phyloP scores from a whole-genome alignment of 2,888 invertebrate genomes.

The Tribolium freemani region DNA sequence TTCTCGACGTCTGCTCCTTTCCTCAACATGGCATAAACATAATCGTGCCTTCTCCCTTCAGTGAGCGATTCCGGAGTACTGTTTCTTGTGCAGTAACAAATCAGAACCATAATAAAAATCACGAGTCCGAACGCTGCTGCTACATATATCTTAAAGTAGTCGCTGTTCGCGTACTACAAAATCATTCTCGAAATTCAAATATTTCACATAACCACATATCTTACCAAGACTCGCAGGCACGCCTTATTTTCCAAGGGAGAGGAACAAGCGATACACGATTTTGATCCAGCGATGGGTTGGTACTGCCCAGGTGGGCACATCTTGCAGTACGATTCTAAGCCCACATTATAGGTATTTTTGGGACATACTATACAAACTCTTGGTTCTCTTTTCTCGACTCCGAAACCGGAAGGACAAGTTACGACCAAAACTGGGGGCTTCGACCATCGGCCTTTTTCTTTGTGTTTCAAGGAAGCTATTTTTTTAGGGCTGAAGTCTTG shows the following conservation, averaged over 20 bases:
- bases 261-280: conserved; percentile 61
- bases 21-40: conserved; percentile 21
- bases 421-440: conserved; percentile 59
- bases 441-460: conserved; percentile 42
- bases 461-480: conserved; percentile 22
- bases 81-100: conserved; percentile 25
- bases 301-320: conserved; percentile 64
- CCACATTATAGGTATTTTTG: conserved; percentile 62
- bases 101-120: neutral
- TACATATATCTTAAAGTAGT: conserved; percentile 57
- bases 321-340: conserved; percentile 62
- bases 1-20: conserved; percentile 20
- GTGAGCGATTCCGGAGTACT: neutral
- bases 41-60: neutral
- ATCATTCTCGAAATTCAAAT: neutral
- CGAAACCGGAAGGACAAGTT: conserved; percentile 65
- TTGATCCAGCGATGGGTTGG: conserved; percentile 64
- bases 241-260: conserved; percentile 63
- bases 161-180: conserved; percentile 56
- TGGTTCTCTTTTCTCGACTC: conserved; percentile 60
- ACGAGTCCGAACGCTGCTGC: conserved; percentile 51
- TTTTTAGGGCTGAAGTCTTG: conserved; percentile 18
- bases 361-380: conserved; percentile 64
- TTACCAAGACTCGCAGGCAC: conserved; percentile 61
- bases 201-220: conserved; percentile 15